These are phyloP conservation scores for Osmerus mordax DNA, from an alignment of 2,113 vertebrate genomes.

Conservation along the genomic window DNA sequence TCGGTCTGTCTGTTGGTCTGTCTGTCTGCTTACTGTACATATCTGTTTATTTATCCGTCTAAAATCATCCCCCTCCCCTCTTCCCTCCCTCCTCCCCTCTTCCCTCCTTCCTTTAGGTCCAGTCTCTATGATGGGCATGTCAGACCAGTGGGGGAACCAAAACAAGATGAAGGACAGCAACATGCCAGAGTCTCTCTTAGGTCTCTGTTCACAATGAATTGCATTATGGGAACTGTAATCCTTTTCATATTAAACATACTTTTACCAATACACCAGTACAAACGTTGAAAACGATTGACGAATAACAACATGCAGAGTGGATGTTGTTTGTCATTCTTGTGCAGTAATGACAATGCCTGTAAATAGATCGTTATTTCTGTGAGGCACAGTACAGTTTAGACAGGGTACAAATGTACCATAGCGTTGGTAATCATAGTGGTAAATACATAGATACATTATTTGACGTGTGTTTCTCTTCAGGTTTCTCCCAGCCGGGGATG, in stretches of 20 bases:
- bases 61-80: neutral
- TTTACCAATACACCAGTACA: neutral
- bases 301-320: too few species aligned
- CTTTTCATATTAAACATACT: neutral
- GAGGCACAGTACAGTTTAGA: too few species aligned
- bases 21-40: neutral
- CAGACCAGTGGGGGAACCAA: constrained; percentile 51
- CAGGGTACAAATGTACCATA: too few species aligned
- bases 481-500: constrained; percentile 67
- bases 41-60: neutral
- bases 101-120: constrained; percentile 43
- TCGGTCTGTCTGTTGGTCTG: neutral
- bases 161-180: constrained; percentile 62
- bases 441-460: too few species aligned
- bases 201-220: constrained; percentile 29
- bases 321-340: too few species aligned
- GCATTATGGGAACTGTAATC: neutral
- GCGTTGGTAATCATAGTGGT: too few species aligned
- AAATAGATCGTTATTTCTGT: too few species aligned
- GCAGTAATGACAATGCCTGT: too few species aligned
- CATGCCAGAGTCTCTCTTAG: constrained; percentile 57
- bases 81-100: constrained; percentile 3
- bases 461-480: constrained; percentile 36
- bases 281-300: too few species aligned
- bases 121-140: constrained; percentile 45